Evolutionary conservation across 2,888 invertebrate species (phyloP), one percentile per base, ranked within the genome.

Genomic region (Panopea generosa): DNA sequence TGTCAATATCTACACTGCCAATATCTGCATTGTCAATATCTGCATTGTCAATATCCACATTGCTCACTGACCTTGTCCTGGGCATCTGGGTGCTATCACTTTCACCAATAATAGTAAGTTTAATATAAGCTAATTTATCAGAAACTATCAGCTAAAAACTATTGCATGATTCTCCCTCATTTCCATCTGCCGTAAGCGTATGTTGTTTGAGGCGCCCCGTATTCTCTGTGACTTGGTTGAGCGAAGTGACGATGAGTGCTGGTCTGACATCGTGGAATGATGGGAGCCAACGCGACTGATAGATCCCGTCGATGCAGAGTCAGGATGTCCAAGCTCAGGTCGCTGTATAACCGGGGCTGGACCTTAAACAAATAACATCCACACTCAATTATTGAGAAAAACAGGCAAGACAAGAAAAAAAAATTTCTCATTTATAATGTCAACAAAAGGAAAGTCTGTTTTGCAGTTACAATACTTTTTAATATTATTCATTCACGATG

Each of bases 331-430:
- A 9, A 88, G 74, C 38, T 90, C 91, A 33, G 90, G 90, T 60
- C 91, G 84, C 72, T 89, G 88, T 49, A 90, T 80, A 66, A 92
- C 89, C 26, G 92, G 91, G 45, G 91, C 91, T 63, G 92, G 91
- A 57, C 91, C 91, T 77, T 45, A 16, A 49, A n/a, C 45, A 45
- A 45, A 20, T 16, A 45, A 45, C 16, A 6, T 6, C 20, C 45
- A 45, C 45, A 45, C 40, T 40, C 9, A 11, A 40, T 40, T 40
- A 11, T 40, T 11, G 9, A 40, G 40, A 40, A 40, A n/a, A n/a
- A n/a, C n/a, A n/a, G n/a, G n/a, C n/a, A n/a, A n/a, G n/a, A n/a
- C n/a, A n/a, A n/a, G n/a, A n/a, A n/a, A n/a, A n/a, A n/a, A n/a
- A n/a, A n/a, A n/a, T n/a, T n/a, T n/a, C n/a, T n/a, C n/a, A n/a